Conservation (phyloP, 2,888 invertebrate genomes). For the Orthosia gothica region DNA sequence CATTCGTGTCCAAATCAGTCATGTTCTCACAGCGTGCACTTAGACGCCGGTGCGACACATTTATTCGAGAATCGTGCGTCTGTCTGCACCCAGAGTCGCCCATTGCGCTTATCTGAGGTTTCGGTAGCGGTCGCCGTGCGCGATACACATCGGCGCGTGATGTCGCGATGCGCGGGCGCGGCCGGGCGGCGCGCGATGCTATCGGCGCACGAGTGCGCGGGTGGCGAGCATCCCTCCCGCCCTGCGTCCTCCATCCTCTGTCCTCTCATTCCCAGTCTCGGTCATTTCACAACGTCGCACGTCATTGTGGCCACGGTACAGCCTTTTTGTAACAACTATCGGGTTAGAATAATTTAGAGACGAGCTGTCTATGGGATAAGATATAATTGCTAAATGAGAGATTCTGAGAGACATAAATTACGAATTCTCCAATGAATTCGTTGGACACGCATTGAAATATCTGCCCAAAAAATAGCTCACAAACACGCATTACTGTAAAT, state of each 20-base stretch:
- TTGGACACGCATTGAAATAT: slow-evolving; percentile 9
- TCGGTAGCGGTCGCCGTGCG: slow-evolving; percentile 76
- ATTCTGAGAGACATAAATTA: neutral
- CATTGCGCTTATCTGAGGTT: slow-evolving; percentile 74
- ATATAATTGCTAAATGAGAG: neutral
- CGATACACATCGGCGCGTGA: slow-evolving; percentile 87
- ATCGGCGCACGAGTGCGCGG: slow-evolving; percentile 81
- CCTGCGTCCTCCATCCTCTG: slow-evolving; percentile 33
- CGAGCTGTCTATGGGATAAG: neutral
- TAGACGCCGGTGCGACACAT: slow-evolving; percentile 79
- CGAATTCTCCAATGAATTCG: neutral
- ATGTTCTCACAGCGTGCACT: slow-evolving; percentile 68
- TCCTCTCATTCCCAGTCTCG: slow-evolving; percentile 25
- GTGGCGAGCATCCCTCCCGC: slow-evolving; percentile 63
- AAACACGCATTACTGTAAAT: slow-evolving; percentile 51
- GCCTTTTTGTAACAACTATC: slow-evolving; percentile 29
- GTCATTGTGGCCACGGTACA: slow-evolving; percentile 49
- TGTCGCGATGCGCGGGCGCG: slow-evolving; percentile 82
- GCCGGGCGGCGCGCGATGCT: slow-evolving; percentile 79
- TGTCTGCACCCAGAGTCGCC: slow-evolving; percentile 72
- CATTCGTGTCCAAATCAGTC: slow-evolving; percentile 66
- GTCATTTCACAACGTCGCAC: slow-evolving; percentile 50
- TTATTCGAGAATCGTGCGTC: slow-evolving; percentile 87
- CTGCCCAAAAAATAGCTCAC: slow-evolving; percentile 19
- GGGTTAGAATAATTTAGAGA: neutral